Percentiles rank a stretch among this genome's conserved stretches.
phyloP scores from a whole-genome alignment of 2,888 invertebrate species.

The Azorinus chamasolen region DNA sequence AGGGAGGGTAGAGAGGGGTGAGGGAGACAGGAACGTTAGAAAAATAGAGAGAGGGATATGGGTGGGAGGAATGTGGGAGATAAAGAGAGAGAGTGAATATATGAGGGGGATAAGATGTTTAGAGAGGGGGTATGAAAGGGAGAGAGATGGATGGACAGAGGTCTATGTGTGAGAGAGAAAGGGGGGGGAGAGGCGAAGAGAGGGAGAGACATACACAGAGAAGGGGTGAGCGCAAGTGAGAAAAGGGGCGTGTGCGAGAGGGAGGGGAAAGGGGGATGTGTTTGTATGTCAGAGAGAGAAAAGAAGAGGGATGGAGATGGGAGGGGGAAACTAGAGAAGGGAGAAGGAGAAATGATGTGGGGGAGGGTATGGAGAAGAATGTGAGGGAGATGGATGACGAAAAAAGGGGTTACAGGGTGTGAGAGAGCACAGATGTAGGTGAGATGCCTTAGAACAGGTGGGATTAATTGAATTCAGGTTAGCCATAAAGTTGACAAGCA shows the following conservation, averaged over 20 bases:
- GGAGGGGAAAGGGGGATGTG: not conserved
- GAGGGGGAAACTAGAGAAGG: too few relatives aligned
- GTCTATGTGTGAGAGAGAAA: not conserved
- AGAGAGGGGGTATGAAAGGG: not conserved
- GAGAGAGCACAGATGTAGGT: too few relatives aligned
- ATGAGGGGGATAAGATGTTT: too few relatives aligned
- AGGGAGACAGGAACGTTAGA: not conserved
- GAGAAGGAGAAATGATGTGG: not conserved
- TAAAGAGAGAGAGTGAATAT: too few relatives aligned
- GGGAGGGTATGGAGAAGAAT: not conserved
- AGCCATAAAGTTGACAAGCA: too few relatives aligned
- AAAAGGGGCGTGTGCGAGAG: not conserved
- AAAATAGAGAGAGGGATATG: not conserved
- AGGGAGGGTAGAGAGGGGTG: not conserved
- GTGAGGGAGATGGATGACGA: not conserved
- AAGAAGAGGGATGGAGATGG: not conserved
- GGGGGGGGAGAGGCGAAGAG: not conserved
- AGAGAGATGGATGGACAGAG: not conserved
- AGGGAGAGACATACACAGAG: not conserved
- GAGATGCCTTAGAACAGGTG: too few relatives aligned
- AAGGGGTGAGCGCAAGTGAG: not conserved
- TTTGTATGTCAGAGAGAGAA: not conserved
- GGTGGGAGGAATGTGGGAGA: too few relatives aligned
- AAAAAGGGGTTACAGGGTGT: too few relatives aligned
- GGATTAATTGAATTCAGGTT: too few relatives aligned